Percentiles rank a stretch among this genome's conserved stretches.
Evolutionary conservation across 2,888 invertebrate genomes (phyloP).

Genomic region (Glaucopsyche alexis): DNA sequence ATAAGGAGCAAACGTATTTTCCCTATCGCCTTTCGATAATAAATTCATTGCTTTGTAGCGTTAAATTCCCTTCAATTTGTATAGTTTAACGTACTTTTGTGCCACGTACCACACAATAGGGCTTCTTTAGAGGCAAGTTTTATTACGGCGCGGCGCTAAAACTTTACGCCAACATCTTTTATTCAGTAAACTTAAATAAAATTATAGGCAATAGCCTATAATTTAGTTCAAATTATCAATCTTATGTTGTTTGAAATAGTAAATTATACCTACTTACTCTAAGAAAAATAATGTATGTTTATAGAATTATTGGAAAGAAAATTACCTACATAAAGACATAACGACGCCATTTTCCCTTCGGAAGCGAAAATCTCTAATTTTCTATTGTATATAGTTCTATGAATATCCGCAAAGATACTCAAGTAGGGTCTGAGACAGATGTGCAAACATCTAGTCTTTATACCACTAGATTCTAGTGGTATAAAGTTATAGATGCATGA

Average conservation of each 20-base stretch:
- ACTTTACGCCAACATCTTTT: slow-evolving; percentile 10
- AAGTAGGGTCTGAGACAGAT: no score
- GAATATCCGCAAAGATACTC: no score
- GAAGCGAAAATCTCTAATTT: no score
- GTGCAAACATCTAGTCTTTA: no score
- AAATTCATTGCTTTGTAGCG: slow-evolving; percentile 13
- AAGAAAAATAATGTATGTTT: no score
- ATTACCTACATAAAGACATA: no score
- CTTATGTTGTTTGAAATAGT: background rate
- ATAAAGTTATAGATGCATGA: no score
- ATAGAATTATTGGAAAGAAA: no score
- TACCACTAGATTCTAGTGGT: no score
- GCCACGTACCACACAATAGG: slow-evolving; percentile 2
- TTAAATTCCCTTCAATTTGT: slow-evolving; percentile 11
- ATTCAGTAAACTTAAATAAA: background rate
- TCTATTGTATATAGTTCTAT: no score
- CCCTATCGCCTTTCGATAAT: slow-evolving; percentile 11
- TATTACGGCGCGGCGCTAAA: background rate
- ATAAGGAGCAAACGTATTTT: slow-evolving; percentile 7
- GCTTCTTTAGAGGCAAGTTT: background rate
- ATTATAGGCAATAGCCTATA: background rate
- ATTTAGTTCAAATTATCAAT: background rate
- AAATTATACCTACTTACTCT: no score
- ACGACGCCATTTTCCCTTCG: no score
- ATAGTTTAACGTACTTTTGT: slow-evolving; percentile 11